A percentile compares a stretch with the other conserved stretches of the same genome.
These are phyloP conservation scores for Spermophilus dauricus DNA, from an alignment of 2,113 vertebrate species.

Conservation along the genomic window DNA sequence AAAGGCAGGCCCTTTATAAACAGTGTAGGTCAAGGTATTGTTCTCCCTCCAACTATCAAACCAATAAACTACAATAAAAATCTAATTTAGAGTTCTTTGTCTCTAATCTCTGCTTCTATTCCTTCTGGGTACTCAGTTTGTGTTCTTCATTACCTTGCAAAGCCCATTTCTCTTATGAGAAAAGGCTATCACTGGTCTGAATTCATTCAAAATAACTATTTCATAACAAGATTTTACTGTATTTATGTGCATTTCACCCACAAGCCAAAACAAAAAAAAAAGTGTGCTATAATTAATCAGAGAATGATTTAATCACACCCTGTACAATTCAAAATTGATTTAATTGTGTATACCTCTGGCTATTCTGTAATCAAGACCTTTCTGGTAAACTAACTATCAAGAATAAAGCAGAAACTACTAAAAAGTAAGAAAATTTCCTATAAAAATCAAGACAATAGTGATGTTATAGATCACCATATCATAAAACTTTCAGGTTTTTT, in stretches of 20 bases:
- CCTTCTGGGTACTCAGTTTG: background rate
- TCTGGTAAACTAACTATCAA: background rate
- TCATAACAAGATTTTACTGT: background rate
- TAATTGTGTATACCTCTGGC: background rate
- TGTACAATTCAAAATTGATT: background rate
- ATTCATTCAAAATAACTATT: slow-evolving; percentile 8
- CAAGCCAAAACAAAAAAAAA: background rate
- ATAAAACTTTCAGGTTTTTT: background rate
- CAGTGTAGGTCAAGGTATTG: background rate
- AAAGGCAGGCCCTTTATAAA: background rate
- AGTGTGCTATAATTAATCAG: background rate
- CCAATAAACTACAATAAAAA: background rate
- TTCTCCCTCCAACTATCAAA: background rate
- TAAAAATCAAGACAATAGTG: background rate
- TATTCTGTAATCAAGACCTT: background rate
- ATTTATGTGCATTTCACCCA: background rate
- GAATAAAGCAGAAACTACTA: slow-evolving; percentile 35
- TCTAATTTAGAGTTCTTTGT: background rate
- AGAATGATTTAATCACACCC: background rate
- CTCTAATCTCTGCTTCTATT: background rate
- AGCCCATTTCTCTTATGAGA: background rate
- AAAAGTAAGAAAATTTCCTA: slow-evolving; percentile 8
- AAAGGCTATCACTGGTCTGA: background rate
- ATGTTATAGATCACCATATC: background rate
- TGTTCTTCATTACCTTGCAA: background rate